Conservation (phyloP, 1,140 invertebrate genomes). For the Drosophila burlai region DNA sequence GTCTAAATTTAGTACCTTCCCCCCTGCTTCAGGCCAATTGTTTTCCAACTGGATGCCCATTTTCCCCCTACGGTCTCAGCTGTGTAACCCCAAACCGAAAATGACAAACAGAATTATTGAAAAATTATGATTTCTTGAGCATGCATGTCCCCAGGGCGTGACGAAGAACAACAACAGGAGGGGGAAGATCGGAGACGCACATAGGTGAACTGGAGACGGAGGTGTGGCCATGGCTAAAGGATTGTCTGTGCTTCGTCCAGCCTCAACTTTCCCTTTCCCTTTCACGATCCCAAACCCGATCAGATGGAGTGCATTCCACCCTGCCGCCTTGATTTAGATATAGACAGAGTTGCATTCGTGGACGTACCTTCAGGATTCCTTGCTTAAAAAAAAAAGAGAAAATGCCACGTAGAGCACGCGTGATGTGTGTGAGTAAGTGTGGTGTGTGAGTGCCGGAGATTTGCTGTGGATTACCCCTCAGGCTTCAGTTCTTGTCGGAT, state of each 20-base stretch:
- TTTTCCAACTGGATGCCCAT: slow-evolving; percentile 8
- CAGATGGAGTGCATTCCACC: slow-evolving; percentile 6
- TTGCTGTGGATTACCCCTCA: slow-evolving; percentile 66
- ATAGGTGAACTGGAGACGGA: slow-evolving; percentile 7
- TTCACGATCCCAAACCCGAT: slow-evolving; percentile 9
- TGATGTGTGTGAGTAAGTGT: slow-evolving; percentile 18
- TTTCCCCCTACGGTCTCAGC: not conserved
- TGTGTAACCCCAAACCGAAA: slow-evolving; percentile 44
- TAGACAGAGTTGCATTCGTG: slow-evolving; percentile 9
- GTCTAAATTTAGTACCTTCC: slow-evolving; percentile 12
- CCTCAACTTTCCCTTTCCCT: not conserved
- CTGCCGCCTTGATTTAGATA: not conserved
- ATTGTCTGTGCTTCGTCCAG: slow-evolving; percentile 47
- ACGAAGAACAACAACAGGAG: slow-evolving; percentile 5
- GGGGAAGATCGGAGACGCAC: not conserved
- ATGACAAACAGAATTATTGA: slow-evolving; percentile 48
- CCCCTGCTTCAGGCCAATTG: slow-evolving; percentile 6
- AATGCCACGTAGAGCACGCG: slow-evolving; percentile 80
- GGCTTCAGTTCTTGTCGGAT: slow-evolving; percentile 33
- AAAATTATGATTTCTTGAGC: slow-evolving; percentile 51
- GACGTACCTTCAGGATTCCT: slow-evolving; percentile 25
- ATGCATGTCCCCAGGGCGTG: slow-evolving; percentile 39
- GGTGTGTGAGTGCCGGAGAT: slow-evolving; percentile 42
- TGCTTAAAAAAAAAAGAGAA: slow-evolving; percentile 13
- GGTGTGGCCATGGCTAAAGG: slow-evolving; percentile 55